Evolutionary conservation across 2,113 vertebrate species (phyloP).

Genomic region (Megatriorchis doriae): DNA sequence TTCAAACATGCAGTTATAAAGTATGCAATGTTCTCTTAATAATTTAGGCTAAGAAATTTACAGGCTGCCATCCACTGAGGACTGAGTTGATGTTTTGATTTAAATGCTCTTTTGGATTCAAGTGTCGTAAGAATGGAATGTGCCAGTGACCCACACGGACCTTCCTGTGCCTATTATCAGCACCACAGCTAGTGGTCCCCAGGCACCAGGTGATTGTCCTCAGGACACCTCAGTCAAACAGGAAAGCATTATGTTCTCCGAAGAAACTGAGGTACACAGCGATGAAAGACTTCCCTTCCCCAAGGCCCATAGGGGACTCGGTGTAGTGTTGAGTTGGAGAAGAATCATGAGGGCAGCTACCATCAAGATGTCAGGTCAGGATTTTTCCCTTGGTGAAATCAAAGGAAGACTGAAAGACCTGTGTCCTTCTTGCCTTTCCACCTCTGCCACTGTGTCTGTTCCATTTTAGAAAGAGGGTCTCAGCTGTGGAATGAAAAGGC

Average conservation of each 20-base stretch:
- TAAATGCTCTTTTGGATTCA: conserved; percentile 26
- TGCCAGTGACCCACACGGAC: neutral
- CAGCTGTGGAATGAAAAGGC: neutral
- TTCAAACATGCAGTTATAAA: conserved; percentile 56
- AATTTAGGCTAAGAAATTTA: conserved; percentile 60
- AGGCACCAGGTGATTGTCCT: conserved; percentile 17
- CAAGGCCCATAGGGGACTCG: neutral
- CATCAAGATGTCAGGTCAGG: neutral
- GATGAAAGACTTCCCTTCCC: neutral
- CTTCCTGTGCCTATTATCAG: conserved; percentile 43
- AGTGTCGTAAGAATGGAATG: conserved; percentile 55
- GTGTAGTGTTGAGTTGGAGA: neutral
- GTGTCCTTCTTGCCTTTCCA: neutral
- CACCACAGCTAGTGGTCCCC: neutral
- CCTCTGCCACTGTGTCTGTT: neutral
- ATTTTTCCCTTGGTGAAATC: neutral
- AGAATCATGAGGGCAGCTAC: neutral
- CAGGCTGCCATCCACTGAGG: conserved; percentile 37
- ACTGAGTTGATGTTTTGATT: conserved; percentile 43
- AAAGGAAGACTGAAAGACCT: neutral
- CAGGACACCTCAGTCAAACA: neutral
- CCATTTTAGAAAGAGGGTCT: neutral
- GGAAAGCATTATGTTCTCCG: neutral
- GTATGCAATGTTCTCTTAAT: conserved; percentile 45
- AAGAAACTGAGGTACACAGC: neutral